Evolutionary conservation across 2,888 invertebrate genomes (phyloP).

Genomic region (Mesochorus sp.): DNA sequence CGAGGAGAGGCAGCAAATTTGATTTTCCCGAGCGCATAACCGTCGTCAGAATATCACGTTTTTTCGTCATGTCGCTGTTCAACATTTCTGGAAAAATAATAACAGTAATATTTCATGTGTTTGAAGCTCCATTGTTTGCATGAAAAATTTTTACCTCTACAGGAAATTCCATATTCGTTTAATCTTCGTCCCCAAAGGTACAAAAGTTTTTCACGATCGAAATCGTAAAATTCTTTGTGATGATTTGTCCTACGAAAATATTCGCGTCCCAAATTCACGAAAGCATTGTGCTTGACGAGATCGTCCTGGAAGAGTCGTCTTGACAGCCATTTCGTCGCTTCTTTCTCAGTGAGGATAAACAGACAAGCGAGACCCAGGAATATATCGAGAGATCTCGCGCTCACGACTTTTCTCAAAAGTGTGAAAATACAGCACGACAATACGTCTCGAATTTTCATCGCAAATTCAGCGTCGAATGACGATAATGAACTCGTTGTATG

Average conservation of each 20-base stretch:
- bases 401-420: slow-evolving; percentile 79
- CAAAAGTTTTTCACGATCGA: slow-evolving; percentile 68
- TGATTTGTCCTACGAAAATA: slow-evolving; percentile 71
- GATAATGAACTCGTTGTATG: slow-evolving; percentile 50
- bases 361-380: slow-evolving; percentile 78
- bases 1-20: slow-evolving; percentile 74
- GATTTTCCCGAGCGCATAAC: slow-evolving; percentile 71
- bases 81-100: slow-evolving; percentile 72
- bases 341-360: slow-evolving; percentile 72
- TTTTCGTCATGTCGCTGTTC: slow-evolving; percentile 68
- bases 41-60: slow-evolving; percentile 73
- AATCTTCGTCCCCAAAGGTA: slow-evolving; percentile 77
- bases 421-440: slow-evolving; percentile 70
- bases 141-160: slow-evolving; percentile 71
- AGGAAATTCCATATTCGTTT: slow-evolving; percentile 74
- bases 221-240: slow-evolving; percentile 58
- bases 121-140: neutral
- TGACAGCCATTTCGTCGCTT: slow-evolving; percentile 71
- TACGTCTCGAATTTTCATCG: slow-evolving; percentile 69
- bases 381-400: slow-evolving; percentile 76
- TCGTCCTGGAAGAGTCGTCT: slow-evolving; percentile 68
- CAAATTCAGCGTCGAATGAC: slow-evolving; percentile 48
- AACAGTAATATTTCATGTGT: neutral
- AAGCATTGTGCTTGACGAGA: slow-evolving; percentile 66
- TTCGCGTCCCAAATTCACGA: slow-evolving; percentile 73